Base-by-base conservation (phyloP, 2,797 vertebrate genomes). In the Lutjanus campechanus region DNA sequence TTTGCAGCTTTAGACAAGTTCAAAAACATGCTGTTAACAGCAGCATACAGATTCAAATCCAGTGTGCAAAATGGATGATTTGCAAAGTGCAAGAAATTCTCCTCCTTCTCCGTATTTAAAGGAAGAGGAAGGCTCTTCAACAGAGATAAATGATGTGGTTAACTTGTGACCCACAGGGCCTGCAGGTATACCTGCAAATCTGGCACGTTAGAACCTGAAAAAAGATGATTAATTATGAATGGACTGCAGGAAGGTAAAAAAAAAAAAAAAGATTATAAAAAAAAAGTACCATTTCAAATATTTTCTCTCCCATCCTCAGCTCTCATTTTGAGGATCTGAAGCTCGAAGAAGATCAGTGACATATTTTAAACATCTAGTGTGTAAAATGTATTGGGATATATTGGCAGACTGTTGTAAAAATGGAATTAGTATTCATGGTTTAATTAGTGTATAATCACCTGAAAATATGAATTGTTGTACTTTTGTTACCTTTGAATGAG, bases 21-120 rank as follows among this genome's bases (percentile, higher is more conserved):
- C 29, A 76, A 69, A 82, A 75, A 71, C 51, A 54, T 13, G 12
- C n/a, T 61, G 59, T 44, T 36, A 36, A 5, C 29, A 36, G 10
- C 20, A 62, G 43, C 11, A 16, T 15, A 69, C 6, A 44, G 25
- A 69, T 77, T 79, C 22, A 67, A 82, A 82, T 72, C 66, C 41
- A 73, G 11, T 13, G 17, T 13, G 36, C 7, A 69, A 61, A 69
- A n/a, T 16, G 1, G 63, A 22, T 51, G 55, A 20, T 58, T 7
- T 19, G 25, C 22, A 66, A 53, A 1, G 29, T 36, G 13, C 12
- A 17, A 69, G 22, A 11, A 73, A 41, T 11, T 56, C 4, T 61
- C 36, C 16, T 59, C 25, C 7, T 68, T 71, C 46, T 69, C 15
- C 0, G 0, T 59, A 46, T 54, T 59, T 25, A 59, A 69, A 61